Conservation (phyloP, 1,140 invertebrate species). For the Panonychus citri region DNA sequence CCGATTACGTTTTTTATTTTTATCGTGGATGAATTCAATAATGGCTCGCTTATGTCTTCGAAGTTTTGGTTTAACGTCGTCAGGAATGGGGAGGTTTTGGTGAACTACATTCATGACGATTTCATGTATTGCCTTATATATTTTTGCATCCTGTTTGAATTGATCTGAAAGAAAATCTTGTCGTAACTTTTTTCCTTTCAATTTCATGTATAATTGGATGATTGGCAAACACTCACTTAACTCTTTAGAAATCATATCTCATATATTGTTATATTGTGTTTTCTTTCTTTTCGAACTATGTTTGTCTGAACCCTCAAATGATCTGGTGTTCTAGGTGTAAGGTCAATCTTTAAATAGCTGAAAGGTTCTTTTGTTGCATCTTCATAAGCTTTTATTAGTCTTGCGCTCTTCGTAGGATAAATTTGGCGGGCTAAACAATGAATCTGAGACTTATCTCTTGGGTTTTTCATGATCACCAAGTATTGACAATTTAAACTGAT, state of each 20-base stretch:
- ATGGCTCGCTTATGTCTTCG: neutral
- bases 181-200: neutral
- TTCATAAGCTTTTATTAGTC: constrained; percentile 19
- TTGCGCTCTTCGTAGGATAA: constrained; percentile 10
- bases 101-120: neutral
- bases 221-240: neutral
- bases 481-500: constrained; percentile 4
- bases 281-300: neutral
- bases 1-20: neutral
- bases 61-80: neutral
- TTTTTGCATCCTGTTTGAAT: neutral
- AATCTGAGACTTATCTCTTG: constrained; percentile 22
- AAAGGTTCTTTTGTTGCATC: constrained; percentile 4
- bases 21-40: neutral
- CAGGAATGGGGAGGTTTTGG: neutral
- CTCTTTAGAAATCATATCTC: neutral
- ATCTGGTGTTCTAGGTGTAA: neutral
- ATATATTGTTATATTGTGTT: neutral
- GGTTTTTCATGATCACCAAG: constrained; percentile 21
- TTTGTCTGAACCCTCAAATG: neutral
- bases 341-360: constrained; percentile 4
- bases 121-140: neutral
- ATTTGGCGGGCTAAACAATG: constrained; percentile 20
- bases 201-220: neutral
- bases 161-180: neutral